phyloP scores from a whole-genome alignment of 2,797 vertebrate genomes.

The Lateolabrax maculatus region DNA sequence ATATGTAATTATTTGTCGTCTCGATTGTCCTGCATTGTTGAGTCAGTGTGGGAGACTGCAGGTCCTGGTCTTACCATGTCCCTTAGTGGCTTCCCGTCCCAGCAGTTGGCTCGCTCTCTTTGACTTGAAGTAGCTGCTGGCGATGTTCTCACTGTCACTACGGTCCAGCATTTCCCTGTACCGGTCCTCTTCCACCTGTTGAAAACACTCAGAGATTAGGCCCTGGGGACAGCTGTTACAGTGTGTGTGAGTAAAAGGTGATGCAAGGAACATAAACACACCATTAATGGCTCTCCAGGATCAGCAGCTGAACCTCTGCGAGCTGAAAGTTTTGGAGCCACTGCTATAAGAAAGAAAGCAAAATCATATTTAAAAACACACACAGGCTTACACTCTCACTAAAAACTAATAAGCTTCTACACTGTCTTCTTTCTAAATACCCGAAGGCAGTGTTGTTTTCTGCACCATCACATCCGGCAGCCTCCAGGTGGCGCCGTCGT shows the following conservation, averaged over 20 bases:
- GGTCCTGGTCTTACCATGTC: conserved; percentile 75
- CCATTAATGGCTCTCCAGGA: conserved; percentile 66
- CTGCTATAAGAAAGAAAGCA: conserved; percentile 68
- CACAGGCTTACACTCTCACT: not conserved
- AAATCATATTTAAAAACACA: conserved; percentile 6
- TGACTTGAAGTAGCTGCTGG: conserved; percentile 90
- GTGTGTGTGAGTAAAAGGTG: not conserved
- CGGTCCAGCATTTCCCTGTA: conserved; percentile 90
- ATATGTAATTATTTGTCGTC: not conserved
- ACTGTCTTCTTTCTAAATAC: not conserved
- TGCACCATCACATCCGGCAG: conserved; percentile 88
- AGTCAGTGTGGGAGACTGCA: not conserved
- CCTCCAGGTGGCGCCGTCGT: conserved; percentile 89
- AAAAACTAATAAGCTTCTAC: not conserved
- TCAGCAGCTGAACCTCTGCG: conserved; percentile 72
- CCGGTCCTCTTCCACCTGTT: conserved; percentile 87
- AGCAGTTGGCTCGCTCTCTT: conserved; percentile 88
- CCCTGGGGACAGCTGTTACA: not conserved
- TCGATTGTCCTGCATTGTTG: not conserved
- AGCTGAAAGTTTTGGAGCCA: conserved; percentile 74
- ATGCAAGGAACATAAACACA: conserved; percentile 56
- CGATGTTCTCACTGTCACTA: conserved; percentile 90
- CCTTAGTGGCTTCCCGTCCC: conserved; percentile 75
- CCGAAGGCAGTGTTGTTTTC: conserved; percentile 89
- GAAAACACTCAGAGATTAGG: not conserved